Conservation (phyloP, 2,797 vertebrate species). For the Anomalospiza imberbis region DNA sequence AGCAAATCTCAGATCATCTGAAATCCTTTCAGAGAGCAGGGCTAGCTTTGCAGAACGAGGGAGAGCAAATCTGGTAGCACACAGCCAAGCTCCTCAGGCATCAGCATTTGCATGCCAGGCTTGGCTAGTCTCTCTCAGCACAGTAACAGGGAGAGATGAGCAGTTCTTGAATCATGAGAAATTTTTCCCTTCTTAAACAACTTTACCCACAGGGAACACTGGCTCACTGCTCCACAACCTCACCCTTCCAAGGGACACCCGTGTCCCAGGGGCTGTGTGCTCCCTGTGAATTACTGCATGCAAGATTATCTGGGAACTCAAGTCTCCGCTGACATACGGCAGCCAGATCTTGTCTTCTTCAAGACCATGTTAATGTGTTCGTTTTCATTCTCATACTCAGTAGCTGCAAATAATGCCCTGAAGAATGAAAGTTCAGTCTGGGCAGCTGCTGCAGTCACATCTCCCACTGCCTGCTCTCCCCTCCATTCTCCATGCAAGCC, state of each 20-base stretch:
- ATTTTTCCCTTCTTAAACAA: not conserved
- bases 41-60: not conserved
- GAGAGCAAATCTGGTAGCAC: not conserved
- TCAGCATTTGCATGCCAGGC: not conserved
- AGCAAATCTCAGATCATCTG: not conserved
- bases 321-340: not conserved
- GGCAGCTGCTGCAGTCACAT: not conserved
- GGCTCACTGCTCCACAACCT: not conserved
- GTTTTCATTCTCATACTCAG: not conserved
- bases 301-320: not conserved
- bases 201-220: not conserved
- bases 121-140: not conserved
- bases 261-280: accelerated
- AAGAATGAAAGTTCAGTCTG: not conserved
- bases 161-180: not conserved
- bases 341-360: not conserved
- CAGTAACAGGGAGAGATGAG: not conserved
- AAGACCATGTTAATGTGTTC: accelerated
- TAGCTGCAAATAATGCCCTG: not conserved
- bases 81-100: conserved; percentile 1
- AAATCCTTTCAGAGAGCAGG: conserved; percentile 5
- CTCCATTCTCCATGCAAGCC: not conserved
- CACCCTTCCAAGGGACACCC: not conserved
- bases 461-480: not conserved
- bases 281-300: not conserved